Conservation (phyloP, 1,140 invertebrate species). For the Brachionus sp. region DNA sequence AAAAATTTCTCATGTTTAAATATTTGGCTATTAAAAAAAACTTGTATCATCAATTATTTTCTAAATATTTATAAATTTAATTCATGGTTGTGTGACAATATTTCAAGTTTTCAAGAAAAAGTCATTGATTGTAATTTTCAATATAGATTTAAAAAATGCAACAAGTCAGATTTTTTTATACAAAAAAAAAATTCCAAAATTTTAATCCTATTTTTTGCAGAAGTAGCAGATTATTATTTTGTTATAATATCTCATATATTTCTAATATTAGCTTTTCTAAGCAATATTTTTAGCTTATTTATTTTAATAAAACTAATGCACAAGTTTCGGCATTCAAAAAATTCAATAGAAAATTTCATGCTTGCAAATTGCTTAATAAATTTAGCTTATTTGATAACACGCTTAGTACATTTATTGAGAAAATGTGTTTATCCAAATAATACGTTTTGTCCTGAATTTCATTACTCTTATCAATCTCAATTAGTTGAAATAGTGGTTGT, state of each 20-base stretch:
- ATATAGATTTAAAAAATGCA: neutral
- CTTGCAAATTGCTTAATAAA: neutral
- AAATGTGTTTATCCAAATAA: neutral
- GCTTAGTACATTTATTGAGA: neutral
- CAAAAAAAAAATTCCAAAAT: neutral
- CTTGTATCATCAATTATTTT: neutral
- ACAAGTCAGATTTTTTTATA: neutral
- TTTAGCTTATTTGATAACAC: neutral
- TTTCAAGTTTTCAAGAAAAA: neutral
- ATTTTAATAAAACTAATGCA: neutral
- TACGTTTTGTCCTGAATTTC: neutral
- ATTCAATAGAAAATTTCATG: neutral
- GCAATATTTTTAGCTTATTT: neutral
- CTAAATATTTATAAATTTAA: neutral
- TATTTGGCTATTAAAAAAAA: neutral
- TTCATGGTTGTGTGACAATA: neutral
- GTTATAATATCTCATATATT: neutral
- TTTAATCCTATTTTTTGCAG: neutral
- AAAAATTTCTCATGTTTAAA: neutral
- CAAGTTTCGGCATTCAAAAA: neutral
- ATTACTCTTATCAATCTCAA: neutral
- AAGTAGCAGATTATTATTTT: neutral
- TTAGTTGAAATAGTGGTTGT: neutral
- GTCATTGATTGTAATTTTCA: neutral
- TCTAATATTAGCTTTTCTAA: neutral